phyloP scores from a whole-genome alignment of 2,113 vertebrate genomes.

The Ia io region DNA sequence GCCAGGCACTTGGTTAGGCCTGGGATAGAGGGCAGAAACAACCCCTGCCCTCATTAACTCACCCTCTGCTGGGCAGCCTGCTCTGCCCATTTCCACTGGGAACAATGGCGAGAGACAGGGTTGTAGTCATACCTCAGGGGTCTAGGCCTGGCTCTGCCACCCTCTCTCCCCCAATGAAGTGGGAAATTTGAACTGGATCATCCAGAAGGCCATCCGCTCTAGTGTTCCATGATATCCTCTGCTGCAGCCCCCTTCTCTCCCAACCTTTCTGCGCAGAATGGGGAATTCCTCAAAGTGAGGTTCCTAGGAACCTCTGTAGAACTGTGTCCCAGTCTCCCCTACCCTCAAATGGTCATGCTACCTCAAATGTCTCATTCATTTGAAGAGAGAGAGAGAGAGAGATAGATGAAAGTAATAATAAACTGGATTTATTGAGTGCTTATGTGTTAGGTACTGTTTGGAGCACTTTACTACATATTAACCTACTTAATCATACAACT shows the following conservation, averaged over 20 bases:
- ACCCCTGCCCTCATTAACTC: not conserved
- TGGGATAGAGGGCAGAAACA: not conserved
- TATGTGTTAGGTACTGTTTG: not conserved
- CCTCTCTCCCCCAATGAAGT: not conserved
- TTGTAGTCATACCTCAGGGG: not conserved
- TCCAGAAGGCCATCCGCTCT: not conserved
- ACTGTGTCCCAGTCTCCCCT: not conserved
- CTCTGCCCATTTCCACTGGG: not conserved
- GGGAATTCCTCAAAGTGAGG: not conserved
- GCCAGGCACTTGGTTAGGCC: not conserved
- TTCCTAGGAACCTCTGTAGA: not conserved
- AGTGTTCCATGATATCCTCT: not conserved
- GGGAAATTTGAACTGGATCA: not conserved
- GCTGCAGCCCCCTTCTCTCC: slow-evolving; percentile 34
- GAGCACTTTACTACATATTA: not conserved
- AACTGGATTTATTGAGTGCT: not conserved
- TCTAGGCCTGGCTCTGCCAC: not conserved
- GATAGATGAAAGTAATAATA: not conserved
- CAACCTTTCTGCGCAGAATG: not conserved
- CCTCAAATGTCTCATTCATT: not conserved
- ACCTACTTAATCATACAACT: not conserved
- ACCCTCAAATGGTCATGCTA: not conserved
- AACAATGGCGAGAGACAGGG: not conserved
- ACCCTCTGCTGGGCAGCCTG: not conserved
- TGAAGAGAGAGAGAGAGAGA: no score